phyloP scores from a whole-genome alignment of 64 coral and sea anemone genomes.

The Pocillopora verrucosa region DNA sequence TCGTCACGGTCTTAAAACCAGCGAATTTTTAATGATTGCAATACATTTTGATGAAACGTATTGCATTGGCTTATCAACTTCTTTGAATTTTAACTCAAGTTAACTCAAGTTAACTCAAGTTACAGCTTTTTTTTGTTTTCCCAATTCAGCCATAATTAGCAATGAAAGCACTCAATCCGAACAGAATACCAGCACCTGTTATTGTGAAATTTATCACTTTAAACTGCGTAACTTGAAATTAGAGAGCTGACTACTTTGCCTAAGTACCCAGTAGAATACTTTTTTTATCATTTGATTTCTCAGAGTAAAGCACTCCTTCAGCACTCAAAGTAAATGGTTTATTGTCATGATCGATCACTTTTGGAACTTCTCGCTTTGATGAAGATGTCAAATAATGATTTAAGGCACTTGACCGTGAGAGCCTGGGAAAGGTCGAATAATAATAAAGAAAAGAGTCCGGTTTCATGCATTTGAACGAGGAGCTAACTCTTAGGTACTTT shows the following conservation, averaged over 20 bases:
- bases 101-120: neutral
- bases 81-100: neutral
- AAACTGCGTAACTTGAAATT: no score
- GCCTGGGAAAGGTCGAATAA: neutral
- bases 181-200: neutral
- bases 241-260: no score
- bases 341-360: neutral
- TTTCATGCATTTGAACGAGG: no score
- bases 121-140: neutral
- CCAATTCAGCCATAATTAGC: neutral
- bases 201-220: no score
- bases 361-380: neutral
- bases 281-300: no score
- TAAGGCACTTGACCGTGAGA: neutral
- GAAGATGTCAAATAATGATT: neutral
- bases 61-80: no score
- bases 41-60: no score
- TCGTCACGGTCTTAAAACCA: neutral
- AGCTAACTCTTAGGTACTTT: no score
- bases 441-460: no score
- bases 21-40: neutral
- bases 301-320: neutral
- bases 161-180: neutral
- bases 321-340: neutral
- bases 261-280: no score